Base-by-base conservation (phyloP, 1,140 invertebrate species). In the Leptinotarsa defecta region DNA sequence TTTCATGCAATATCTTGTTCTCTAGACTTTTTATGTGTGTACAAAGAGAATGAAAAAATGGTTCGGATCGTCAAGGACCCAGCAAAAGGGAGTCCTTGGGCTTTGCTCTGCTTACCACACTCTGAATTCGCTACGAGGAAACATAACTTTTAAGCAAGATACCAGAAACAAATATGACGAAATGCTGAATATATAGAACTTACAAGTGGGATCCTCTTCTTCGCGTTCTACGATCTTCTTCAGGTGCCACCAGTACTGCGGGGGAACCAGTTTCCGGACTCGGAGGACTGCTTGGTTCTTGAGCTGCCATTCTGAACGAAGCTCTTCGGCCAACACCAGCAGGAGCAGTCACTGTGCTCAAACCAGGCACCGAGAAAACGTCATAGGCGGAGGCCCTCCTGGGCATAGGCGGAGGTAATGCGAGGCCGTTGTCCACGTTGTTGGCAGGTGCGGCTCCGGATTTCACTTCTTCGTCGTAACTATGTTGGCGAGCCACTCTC, bases 301-400 rank as follows among this genome's bases (percentile, higher is more conserved):
- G 87, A 48, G 88, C 83, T 70, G 87, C 84, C 22, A 87, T 86
- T 34, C 93, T 89, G 83, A 94, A 94, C 15, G 93, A 94, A 34
- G 92, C 87, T 68, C 92, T 88, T 49, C 93, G 86, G 17, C 17
- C 27, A n/a, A 65, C 64, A 87, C 89, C 61, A 83, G 83, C 13
- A 82, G 85, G 77, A 73, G 83, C 68, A 5, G 82, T 81, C 6
- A 84, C 82, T n/a, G 82, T 84, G 75, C 81, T 84, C 4, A 83
- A 83, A 76, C 73, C 87, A 82, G 80, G 86, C 74, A 74, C 86
- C 80, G 87, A 90, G 79, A 93, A 94, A 13, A 95, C 92, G 80
- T 94, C 93, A 77, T 94, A 94, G 24, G 93, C 93, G 17, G 93
- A 94, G 61, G 93, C 92, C 80, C 91, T 90, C 81, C 92, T 88